Percentiles rank a stretch among this genome's conserved stretches.
phyloP scores from a whole-genome alignment of 2,113 vertebrate genomes.

The Murina feae region DNA sequence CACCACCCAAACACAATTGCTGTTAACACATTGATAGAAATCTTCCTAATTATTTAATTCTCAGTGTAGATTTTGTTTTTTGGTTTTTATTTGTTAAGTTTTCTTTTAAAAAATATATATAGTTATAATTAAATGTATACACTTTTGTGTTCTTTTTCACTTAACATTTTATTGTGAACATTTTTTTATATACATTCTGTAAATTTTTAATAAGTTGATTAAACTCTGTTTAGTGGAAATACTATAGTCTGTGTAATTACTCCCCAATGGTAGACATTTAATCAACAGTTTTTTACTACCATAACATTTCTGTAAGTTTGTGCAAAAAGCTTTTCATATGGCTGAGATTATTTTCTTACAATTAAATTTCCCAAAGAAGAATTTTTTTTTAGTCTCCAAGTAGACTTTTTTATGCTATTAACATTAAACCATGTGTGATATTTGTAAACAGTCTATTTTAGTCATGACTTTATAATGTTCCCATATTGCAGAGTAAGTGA shows the following conservation, averaged over 20 bases:
- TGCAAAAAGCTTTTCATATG: conserved; percentile 32
- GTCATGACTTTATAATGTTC: neutral
- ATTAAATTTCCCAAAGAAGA: conserved; percentile 35
- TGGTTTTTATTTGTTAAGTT: conserved; percentile 13
- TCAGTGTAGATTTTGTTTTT: neutral
- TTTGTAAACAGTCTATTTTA: conserved; percentile 27
- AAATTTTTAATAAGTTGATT: conserved; percentile 38
- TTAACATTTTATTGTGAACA: neutral
- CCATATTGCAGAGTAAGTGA: neutral
- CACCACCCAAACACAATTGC: neutral
- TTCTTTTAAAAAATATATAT: conserved; percentile 38
- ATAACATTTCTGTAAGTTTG: neutral
- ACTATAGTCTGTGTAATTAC: neutral
- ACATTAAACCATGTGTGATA: neutral
- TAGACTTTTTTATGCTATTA: conserved; percentile 16
- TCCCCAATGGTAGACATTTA: neutral
- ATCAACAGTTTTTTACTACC: neutral
- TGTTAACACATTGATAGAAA: neutral
- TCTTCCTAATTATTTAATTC: neutral
- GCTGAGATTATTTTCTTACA: conserved; percentile 33
- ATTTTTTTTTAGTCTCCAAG: conserved; percentile 34
- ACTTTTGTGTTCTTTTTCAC: conserved; percentile 20
- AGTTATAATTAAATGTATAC: neutral
- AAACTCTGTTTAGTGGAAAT: conserved; percentile 7
- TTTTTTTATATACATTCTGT: conserved; percentile 20